Percentiles rank a stretch among this genome's conserved stretches.
Conservation (phyloP, 2,113 vertebrate genomes). For the Pluvialis apricaria region DNA sequence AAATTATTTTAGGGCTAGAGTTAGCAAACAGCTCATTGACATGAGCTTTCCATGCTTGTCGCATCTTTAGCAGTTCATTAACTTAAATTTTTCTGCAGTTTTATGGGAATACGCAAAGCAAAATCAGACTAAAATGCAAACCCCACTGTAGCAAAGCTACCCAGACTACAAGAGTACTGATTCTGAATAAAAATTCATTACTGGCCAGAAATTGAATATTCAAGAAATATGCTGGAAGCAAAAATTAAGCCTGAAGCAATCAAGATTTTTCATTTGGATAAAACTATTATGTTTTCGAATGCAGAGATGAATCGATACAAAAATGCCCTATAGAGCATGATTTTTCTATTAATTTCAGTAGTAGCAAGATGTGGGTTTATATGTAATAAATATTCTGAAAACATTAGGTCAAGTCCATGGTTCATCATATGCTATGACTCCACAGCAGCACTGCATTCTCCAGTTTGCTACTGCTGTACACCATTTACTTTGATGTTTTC, state of each 20-base stretch:
- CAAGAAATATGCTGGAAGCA: not conserved
- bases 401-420: not conserved
- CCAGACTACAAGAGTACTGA: not conserved
- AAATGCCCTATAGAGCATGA: not conserved
- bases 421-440: not conserved
- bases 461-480: not conserved
- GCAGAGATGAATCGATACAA: not conserved
- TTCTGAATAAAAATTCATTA: not conserved
- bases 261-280: not conserved
- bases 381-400: not conserved
- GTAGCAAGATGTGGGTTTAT: not conserved
- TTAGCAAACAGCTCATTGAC: not conserved
- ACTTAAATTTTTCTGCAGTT: not conserved
- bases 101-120: not conserved
- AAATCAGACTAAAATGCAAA: not conserved
- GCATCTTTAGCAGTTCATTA: not conserved
- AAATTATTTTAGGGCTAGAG: not conserved
- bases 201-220: not conserved
- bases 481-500: not conserved
- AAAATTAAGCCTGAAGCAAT: not conserved
- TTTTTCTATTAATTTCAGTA: not conserved
- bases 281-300: not conserved
- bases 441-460: not conserved
- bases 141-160: not conserved
- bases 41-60: not conserved